Conservation (phyloP, 2,797 vertebrate genomes). For the Acanthiza pusilla region DNA sequence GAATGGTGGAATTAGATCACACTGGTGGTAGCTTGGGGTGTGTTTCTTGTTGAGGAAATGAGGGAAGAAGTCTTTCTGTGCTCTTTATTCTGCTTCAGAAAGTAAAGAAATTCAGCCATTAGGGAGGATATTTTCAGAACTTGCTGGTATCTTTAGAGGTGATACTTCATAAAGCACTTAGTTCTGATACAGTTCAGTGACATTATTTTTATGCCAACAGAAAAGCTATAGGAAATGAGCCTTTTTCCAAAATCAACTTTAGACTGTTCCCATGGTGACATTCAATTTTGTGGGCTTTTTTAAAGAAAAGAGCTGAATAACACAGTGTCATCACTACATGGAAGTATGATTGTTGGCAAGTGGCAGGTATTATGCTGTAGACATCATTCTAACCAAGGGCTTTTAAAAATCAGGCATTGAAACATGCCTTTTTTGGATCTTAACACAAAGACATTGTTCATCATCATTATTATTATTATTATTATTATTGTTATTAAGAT, state of each 20-base stretch:
- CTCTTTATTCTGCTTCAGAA: conserved; percentile 23
- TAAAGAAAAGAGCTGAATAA: background rate
- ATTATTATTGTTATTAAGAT: background rate
- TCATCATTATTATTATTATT: background rate
- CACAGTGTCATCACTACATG: background rate
- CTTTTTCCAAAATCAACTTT: conserved; percentile 47
- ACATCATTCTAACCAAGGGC: background rate
- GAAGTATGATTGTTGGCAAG: background rate
- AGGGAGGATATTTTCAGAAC: conserved; percentile 23
- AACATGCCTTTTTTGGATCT: background rate
- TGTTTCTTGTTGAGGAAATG: conserved; percentile 2
- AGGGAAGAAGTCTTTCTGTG: background rate
- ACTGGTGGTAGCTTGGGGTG: background rate
- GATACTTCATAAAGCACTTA: conserved; percentile 26
- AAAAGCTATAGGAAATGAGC: conserved; percentile 28
- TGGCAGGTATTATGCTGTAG: background rate
- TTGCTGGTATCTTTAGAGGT: conserved; percentile 41
- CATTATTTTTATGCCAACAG: conserved; percentile 42
- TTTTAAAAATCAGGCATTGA: background rate
- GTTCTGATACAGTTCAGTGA: conserved; percentile 40
- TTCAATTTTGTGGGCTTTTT: background rate
- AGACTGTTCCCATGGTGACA: conserved; percentile 46
- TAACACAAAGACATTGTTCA: background rate
- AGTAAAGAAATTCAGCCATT: conserved; percentile 30
- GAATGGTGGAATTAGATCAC: conserved; percentile 15